phyloP scores from a whole-genome alignment of 2,888 invertebrate genomes.

The Callyntrura sp. region DNA sequence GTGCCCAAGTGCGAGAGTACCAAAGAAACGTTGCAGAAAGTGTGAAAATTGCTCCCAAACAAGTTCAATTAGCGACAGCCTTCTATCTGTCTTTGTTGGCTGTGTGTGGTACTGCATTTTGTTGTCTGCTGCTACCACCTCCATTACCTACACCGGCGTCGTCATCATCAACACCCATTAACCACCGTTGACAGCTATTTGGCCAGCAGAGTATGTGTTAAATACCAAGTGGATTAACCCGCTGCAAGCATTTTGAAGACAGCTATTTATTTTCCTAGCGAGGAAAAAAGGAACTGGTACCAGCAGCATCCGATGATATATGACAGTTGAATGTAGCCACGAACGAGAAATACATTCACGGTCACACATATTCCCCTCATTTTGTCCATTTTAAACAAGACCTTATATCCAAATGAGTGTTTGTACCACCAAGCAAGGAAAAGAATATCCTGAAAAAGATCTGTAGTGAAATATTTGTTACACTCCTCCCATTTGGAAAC shows the following conservation, averaged over 20 bases:
- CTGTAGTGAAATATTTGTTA: conserved; percentile 59
- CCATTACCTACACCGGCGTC: conserved; percentile 11
- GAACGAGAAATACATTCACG: conserved; percentile 12
- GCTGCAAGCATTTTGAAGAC: conserved; percentile 16
- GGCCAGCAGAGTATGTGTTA: conserved; percentile 42
- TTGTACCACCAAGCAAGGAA: background rate
- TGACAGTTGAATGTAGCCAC: background rate
- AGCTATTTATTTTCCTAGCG: conserved; percentile 49
- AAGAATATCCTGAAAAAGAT: background rate
- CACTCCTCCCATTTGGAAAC: conserved; percentile 19
- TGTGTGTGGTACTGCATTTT: conserved; percentile 46
- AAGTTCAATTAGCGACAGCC: conserved; percentile 62
- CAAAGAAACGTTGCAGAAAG: conserved; percentile 57
- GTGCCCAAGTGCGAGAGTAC: background rate
- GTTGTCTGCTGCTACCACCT: background rate
- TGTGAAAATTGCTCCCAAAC: conserved; percentile 66
- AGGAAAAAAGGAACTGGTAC: conserved; percentile 34
- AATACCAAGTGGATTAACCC: conserved; percentile 43
- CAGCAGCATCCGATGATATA: conserved; percentile 29
- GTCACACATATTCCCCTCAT: background rate
- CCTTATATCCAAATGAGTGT: background rate
- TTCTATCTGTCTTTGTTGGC: conserved; percentile 44
- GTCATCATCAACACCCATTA: conserved; percentile 58
- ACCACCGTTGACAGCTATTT: conserved; percentile 56
- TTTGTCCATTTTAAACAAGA: conserved; percentile 16